A percentile compares a stretch with the other conserved stretches of the same genome.
phyloP scores from a whole-genome alignment of 2,888 invertebrate species.

The Amphipoea lucens region DNA sequence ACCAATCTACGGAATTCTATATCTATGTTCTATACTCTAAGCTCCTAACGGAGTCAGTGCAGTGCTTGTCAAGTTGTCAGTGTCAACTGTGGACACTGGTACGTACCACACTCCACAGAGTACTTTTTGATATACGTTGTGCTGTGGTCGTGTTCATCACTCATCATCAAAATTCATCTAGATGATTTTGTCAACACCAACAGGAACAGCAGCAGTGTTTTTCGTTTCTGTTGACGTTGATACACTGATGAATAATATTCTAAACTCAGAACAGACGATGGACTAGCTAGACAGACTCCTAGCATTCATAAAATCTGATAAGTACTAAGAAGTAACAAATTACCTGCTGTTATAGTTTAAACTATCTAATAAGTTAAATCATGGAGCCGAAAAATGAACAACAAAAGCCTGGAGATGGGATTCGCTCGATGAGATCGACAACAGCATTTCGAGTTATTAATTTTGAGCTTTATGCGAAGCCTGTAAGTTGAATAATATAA shows the following conservation, averaged over 20 bases:
- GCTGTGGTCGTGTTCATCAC: no score
- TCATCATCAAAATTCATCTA: no score
- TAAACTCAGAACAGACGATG: slow-evolving; percentile 6
- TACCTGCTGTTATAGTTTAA: background rate
- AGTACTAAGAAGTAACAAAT: background rate
- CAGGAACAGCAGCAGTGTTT: background rate
- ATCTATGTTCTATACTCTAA: no score
- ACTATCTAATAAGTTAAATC: background rate
- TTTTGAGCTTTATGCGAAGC: slow-evolving; percentile 97
- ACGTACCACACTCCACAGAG: no score
- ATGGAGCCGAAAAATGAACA: slow-evolving; percentile 64
- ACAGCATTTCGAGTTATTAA: slow-evolving; percentile 95
- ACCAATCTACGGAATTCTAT: no score
- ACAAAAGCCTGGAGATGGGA: slow-evolving; percentile 93
- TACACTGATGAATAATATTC: background rate
- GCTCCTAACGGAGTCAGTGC: no score
- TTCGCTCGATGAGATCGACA: slow-evolving; percentile 93
- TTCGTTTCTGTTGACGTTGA: background rate
- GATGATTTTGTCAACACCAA: background rate
- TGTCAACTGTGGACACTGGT: no score
- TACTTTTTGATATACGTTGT: no score
- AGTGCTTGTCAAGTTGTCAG: no score
- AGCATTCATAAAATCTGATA: background rate
- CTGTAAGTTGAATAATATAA: slow-evolving; percentile 91
- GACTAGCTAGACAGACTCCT: slow-evolving; percentile 9